Conservation (phyloP, 2,797 vertebrate genomes). For the Sebastes cheni region DNA sequence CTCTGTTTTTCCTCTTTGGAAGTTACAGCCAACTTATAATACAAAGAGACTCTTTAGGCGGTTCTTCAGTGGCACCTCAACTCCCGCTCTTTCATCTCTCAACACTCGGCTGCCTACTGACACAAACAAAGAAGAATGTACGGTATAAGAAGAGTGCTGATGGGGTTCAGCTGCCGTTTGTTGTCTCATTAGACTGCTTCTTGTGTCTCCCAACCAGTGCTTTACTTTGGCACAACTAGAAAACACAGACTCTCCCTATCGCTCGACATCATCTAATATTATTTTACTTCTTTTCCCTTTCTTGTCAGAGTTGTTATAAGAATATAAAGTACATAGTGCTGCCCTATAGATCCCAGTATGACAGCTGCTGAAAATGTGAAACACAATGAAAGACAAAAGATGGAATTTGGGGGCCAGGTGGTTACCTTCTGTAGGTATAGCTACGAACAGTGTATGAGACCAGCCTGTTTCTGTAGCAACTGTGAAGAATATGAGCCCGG, state of each 20-base stretch:
- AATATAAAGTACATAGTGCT: neutral
- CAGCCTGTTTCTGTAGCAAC: too few species aligned
- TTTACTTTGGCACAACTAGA: conserved; percentile 11
- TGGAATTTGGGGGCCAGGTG: too few species aligned
- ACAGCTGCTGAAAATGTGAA: neutral
- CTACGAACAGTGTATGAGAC: too few species aligned
- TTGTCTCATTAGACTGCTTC: conserved; percentile 58
- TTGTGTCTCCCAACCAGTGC: conserved; percentile 5
- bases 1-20: conserved; percentile 9
- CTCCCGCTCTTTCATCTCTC: conserved; percentile 44
- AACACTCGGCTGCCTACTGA: conserved; percentile 27
- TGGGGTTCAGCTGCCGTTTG: conserved; percentile 45
- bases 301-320: neutral
- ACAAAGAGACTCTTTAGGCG: conserved; percentile 45
- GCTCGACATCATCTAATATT: neutral
- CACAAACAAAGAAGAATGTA: conserved; percentile 32
- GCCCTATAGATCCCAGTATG: neutral
- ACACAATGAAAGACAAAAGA: too few species aligned
- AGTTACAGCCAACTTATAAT: conserved; percentile 21
- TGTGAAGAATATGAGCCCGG: too few species aligned
- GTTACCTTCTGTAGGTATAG: too few species aligned
- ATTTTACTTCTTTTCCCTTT: neutral
- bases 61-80: conserved; percentile 17
- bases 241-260: conserved; percentile 18
- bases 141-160: neutral